Evolutionary conservation across 1,140 invertebrate species (phyloP).

Genomic region (Cryptotermes secundus): DNA sequence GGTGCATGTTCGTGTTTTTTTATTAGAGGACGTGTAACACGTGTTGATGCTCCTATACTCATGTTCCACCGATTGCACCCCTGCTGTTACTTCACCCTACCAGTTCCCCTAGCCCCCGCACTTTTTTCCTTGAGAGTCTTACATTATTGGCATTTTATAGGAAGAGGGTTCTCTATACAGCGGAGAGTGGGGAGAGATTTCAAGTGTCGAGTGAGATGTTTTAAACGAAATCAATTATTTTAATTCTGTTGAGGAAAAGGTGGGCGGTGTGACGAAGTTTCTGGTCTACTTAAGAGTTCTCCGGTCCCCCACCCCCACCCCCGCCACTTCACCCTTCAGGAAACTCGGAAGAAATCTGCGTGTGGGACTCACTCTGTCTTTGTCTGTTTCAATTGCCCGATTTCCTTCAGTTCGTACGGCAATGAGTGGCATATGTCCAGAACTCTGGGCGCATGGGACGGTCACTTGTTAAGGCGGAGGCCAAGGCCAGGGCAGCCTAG

Average conservation of each 20-base stretch:
- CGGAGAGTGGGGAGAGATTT: not conserved
- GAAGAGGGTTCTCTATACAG: not conserved
- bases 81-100: not conserved
- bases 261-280: not conserved
- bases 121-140: not conserved
- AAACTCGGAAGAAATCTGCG: not conserved
- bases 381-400: not conserved
- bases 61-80: conserved; percentile 4
- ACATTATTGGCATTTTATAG: conserved; percentile 13
- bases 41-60: not conserved
- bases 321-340: not conserved
- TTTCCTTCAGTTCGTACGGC: not conserved
- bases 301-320: not conserved
- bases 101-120: not conserved
- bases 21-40: not conserved
- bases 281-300: not conserved
- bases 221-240: conserved; percentile 30
- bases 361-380: not conserved
- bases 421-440: not conserved
- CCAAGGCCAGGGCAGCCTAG: too few relatives aligned
- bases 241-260: not conserved
- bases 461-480: too few relatives aligned
- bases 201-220: conserved; percentile 5
- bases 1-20: not conserved
- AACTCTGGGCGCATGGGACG: not conserved